phyloP scores from a whole-genome alignment of 1,140 invertebrate species.

The Phymastichus coffea region DNA sequence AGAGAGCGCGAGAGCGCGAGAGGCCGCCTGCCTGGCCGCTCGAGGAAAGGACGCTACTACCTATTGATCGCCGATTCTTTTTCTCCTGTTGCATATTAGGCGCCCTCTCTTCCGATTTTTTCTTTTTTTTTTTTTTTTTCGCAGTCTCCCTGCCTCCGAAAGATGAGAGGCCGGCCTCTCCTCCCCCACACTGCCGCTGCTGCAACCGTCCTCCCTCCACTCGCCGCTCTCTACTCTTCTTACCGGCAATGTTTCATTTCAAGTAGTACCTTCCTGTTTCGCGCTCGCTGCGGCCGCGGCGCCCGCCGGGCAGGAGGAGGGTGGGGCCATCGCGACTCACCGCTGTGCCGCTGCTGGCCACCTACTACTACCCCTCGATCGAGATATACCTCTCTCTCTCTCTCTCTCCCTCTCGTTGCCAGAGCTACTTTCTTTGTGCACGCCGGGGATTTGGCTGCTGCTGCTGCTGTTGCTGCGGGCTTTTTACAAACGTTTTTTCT shows the following conservation, averaged over 20 bases:
- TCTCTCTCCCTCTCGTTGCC: too few relatives aligned
- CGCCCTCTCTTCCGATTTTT: slow-evolving; percentile 40
- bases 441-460: too few relatives aligned
- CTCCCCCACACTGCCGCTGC: slow-evolving; percentile 7
- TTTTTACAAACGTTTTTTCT: not conserved
- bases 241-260: slow-evolving; percentile 52
- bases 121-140: slow-evolving; percentile 35
- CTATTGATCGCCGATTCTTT: slow-evolving; percentile 59
- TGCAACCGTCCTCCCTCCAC: slow-evolving; percentile 3
- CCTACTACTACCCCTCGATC: too few relatives aligned
- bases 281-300: slow-evolving; percentile 7
- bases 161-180: slow-evolving; percentile 16
- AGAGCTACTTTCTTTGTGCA: too few relatives aligned
- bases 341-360: not conserved
- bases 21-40: slow-evolving; percentile 35
- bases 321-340: not conserved
- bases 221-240: slow-evolving; percentile 39
- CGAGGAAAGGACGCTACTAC: slow-evolving; percentile 58
- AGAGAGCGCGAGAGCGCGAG: slow-evolving; percentile 25
- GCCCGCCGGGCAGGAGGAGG: not conserved
- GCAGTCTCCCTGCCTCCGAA: too few relatives aligned
- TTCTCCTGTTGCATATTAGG: slow-evolving; percentile 59
- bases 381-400: too few relatives aligned
- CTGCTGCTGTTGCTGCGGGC: not conserved
- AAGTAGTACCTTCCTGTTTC: slow-evolving; percentile 45